Base-by-base conservation (phyloP, 2,113 vertebrate species). In the Pontoporia blainvillei region DNA sequence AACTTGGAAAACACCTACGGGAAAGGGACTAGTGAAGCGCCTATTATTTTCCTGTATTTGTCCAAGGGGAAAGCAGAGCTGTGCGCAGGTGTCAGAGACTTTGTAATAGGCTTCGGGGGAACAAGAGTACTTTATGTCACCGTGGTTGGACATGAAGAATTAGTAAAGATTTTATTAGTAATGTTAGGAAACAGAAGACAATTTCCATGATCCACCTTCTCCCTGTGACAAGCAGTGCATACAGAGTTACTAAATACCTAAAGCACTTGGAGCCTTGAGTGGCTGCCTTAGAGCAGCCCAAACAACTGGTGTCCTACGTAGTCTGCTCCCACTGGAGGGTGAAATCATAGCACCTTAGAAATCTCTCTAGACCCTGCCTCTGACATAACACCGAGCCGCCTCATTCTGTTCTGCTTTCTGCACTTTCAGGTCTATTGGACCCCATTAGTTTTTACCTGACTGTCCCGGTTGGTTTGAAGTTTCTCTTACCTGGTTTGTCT, bases 1-100 rank as follows among this genome's bases (percentile, higher is more conserved):
- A 61, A 62, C 57, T 94, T 96, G 93, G 72, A 95, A 86, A 97
- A 89, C 23, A 88, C 90, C 90, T 87, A 90, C 0, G 0, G 93
- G 82, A 97, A 98, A 46, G 34, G n/a, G 83, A 52, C 41, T 6
- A 20, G 79, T 1, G 9, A 18, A 86, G 71, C 9, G 8, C 3
- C 5, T 8, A 76, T 46, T 46, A 39, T 25, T 91, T 93, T 94
- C 81, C 92, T 96, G 84, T 87, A 79, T 73, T 88, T 90, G 75
- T 91, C 82, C 8, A 14, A 61, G 13, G 6, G 75, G 3, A 84
- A 89, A 92, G 66, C 52, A 78, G 5, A 86, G 86, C 75, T 41
- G 73, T 15, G n/a, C 1, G 8, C 4, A 73, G 75, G 67, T 52
- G 61, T 86, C n/a, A 31, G 21, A 81, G 18, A 62, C 59, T 49